phyloP scores from a whole-genome alignment of 2,888 invertebrate genomes.

The Drosophila paucipuncta region DNA sequence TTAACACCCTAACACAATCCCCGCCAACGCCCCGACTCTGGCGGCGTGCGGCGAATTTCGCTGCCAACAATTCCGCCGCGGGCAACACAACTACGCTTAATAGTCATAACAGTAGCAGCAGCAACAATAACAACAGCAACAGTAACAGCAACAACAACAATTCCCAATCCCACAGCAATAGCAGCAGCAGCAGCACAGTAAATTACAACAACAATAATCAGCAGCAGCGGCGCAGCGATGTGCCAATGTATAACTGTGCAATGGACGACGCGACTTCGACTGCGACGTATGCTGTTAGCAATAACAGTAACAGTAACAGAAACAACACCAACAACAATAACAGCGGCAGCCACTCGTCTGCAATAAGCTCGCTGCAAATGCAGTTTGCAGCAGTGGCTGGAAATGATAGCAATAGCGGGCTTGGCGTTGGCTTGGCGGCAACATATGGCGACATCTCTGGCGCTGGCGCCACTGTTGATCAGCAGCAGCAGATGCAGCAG shows the following conservation, averaged over 20 bases:
- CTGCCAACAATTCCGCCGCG: constrained; percentile 43
- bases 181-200: constrained; percentile 26
- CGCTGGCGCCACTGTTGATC: constrained; percentile 74
- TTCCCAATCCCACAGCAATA: constrained; percentile 36
- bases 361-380: constrained; percentile 68
- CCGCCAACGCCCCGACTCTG: constrained; percentile 44
- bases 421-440: constrained; percentile 38
- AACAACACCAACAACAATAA: constrained; percentile 12
- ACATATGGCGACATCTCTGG: constrained; percentile 65
- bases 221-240: constrained; percentile 81
- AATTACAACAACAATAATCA: constrained; percentile 44
- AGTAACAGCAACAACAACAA: constrained; percentile 19
- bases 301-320: constrained; percentile 34
- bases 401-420: constrained; percentile 43
- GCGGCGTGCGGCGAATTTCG: constrained; percentile 50
- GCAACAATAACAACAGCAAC: constrained; percentile 37
- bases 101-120: constrained; percentile 62
- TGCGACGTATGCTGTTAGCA: constrained; percentile 45
- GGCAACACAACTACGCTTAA: constrained; percentile 65
- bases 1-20: constrained; percentile 66
- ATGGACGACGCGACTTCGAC: constrained; percentile 67
- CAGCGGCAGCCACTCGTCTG: constrained; percentile 50
- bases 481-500: constrained; percentile 42
- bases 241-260: constrained; percentile 85
- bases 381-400: constrained; percentile 67